A percentile compares a stretch with the other conserved stretches of the same genome.
Conservation (phyloP, 1,140 invertebrate genomes). For the Drosophila littoralis region DNA sequence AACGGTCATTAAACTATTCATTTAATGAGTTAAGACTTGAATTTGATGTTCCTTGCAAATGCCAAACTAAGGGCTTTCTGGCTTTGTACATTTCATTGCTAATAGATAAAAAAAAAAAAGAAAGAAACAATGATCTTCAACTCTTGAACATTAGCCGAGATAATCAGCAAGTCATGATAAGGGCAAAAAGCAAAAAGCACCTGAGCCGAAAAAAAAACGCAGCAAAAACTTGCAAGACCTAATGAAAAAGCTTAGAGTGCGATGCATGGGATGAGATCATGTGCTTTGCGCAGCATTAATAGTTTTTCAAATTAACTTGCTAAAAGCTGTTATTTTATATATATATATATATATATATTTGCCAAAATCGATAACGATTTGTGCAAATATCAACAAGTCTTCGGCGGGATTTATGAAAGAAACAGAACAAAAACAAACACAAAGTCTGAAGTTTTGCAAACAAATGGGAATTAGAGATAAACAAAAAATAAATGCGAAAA, state of each 20-base stretch:
- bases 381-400: conserved; percentile 54
- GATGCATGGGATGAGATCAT: conserved; percentile 58
- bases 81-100: conserved; percentile 18
- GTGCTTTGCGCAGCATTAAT: conserved; percentile 35
- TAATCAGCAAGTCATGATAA: conserved; percentile 13
- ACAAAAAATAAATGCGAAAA: conserved; percentile 24
- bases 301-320: conserved; percentile 59
- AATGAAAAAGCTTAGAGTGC: conserved; percentile 5
- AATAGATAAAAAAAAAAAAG: conserved; percentile 3
- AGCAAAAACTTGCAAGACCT: conserved; percentile 17
- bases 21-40: conserved; percentile 39
- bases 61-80: conserved; percentile 29
- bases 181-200: conserved; percentile 15
- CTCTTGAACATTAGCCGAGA: not conserved
- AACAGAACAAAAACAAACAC: conserved; percentile 47
- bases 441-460: conserved; percentile 41
- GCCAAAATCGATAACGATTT: conserved; percentile 45
- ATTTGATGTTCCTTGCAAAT: not conserved
- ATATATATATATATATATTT: conserved; percentile 2
- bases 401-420: conserved; percentile 39
- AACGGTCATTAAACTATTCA: conserved; percentile 27
- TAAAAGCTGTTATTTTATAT: conserved; percentile 25
- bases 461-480: conserved; percentile 22
- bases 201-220: conserved; percentile 22
- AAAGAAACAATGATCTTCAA: conserved; percentile 4